Conservation (phyloP, 2,797 vertebrate species). For the Onychomys torridus region DNA sequence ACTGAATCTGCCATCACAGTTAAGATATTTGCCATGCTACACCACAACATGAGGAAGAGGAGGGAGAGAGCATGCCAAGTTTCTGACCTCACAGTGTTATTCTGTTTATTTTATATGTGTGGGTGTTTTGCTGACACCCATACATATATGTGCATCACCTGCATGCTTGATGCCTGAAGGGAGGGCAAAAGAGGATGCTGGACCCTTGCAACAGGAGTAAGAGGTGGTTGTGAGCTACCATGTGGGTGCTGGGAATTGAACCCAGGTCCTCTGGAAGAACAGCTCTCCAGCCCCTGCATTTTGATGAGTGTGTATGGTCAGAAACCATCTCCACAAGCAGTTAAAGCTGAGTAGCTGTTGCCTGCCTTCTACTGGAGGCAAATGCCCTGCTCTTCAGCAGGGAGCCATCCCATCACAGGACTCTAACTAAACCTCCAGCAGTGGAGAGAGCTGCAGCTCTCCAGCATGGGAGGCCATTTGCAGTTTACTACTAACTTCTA, state of each 20-base stretch:
- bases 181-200: background rate
- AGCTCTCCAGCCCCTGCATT: background rate
- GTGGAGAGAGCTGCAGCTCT: background rate
- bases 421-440: background rate
- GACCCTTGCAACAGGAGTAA: background rate
- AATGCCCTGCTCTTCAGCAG: background rate
- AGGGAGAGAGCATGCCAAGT: background rate
- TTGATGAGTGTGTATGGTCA: background rate
- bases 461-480: background rate
- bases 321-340: background rate
- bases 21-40: background rate
- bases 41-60: background rate
- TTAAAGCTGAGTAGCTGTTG: background rate
- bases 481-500: background rate
- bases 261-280: background rate
- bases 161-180: background rate
- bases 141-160: no score
- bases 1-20: background rate
- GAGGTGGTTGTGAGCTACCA: background rate
- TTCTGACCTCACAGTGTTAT: background rate
- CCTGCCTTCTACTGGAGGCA: background rate
- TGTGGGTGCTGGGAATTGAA: background rate
- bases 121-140: background rate
- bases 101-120: background rate
- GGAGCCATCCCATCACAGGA: background rate